Evolutionary conservation across 2,113 vertebrate species (phyloP), one percentile per base, ranked within the genome.

Genomic region (Pogonocichla stellata): DNA sequence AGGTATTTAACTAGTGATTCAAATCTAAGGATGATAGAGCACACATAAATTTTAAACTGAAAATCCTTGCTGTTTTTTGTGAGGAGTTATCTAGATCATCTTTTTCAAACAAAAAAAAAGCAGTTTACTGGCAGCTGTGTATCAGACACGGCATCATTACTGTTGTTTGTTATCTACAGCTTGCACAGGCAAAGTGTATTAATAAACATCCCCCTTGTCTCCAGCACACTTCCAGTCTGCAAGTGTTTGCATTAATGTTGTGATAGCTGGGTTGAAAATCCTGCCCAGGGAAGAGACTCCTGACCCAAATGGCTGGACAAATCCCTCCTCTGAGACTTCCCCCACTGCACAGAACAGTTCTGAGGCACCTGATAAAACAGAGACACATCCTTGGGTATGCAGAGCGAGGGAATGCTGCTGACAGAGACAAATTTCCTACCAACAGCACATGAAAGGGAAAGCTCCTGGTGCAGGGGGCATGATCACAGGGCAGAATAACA

Each of bases 301-400:
- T 62, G 67, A 80, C 90, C 71, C 88, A 83, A 83, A 78, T 3
- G 75, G 62, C 29, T 43, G 79, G n/a, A 61, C 14, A 85, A 91
- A 90, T 90, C 80, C 79, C 67, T 82, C 87, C 85, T 92, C 81
- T 10, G 81, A 87, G 93, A 47, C 47, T 43, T 34, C 26, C 50
- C 51, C 45, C 54, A 9, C 40, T 29, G 4, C 12, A 29, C 23
- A 20, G 80, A 69, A n/a, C 24, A 19, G 62, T 24, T 42, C 42
- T 58, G 48, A 73, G 84, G 81, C 93, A 88, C 74, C 88, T 70
- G 90, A 92, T 84, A 89, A 88, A 93, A 71, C 84, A 91, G 47
- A 75, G 4, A 4, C 51, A 34, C 43, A 61, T 42, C 73, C 73
- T 40, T 33, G 47, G 70, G 16, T 50, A 34, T 24, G 66, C 70